Conservation (phyloP, 2,888 invertebrate species). For the Coelopa pilipes region DNA sequence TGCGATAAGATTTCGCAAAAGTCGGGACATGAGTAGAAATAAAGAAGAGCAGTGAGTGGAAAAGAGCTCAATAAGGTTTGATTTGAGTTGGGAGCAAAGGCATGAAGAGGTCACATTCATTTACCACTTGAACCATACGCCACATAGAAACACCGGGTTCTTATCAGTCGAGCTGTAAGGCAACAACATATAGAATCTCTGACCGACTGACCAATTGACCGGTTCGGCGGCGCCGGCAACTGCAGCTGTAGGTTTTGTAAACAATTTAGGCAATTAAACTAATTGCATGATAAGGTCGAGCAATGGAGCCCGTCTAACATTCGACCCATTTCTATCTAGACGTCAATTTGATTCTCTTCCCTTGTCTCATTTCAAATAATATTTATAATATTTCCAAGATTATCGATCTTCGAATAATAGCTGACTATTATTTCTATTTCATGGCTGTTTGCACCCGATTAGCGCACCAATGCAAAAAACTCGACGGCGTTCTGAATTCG, state of each 20-base stretch:
- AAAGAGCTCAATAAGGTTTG: background rate
- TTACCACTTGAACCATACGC: background rate
- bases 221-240: background rate
- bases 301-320: background rate
- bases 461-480: too few species aligned
- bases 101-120: conserved; percentile 8
- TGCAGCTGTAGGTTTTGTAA: background rate
- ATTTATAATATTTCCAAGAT: too few species aligned
- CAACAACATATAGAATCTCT: background rate
- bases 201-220: background rate
- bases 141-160: too few species aligned
- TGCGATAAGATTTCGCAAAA: background rate
- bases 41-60: background rate
- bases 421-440: too few species aligned
- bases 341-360: too few species aligned
- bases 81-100: background rate
- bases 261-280: background rate
- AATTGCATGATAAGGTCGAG: background rate
- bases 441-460: too few species aligned
- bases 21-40: background rate
- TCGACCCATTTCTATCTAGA: background rate
- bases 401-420: too few species aligned
- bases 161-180: too few species aligned
- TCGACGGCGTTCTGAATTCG: too few species aligned
- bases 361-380: too few species aligned